Percentiles rank a stretch among this genome's conserved stretches.
Evolutionary conservation across 2,888 invertebrate genomes (phyloP).

Genomic region (Therioaphis trifolii): DNA sequence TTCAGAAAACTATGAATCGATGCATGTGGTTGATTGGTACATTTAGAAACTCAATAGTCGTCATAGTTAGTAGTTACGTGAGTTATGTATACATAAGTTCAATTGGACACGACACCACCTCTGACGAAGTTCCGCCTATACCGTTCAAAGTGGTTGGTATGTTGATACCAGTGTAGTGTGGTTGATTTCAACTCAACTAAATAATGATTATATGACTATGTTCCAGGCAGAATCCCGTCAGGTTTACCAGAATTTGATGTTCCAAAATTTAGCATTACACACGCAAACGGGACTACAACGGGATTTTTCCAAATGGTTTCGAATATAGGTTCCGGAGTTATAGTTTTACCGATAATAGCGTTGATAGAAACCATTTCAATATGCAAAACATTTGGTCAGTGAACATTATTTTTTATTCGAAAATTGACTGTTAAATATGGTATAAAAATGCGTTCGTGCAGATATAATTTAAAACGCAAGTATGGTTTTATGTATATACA

Average conservation of each 20-base stretch:
- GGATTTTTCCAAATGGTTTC: conserved; percentile 79
- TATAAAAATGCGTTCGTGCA: too few relatives aligned
- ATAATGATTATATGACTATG: conserved; percentile 1
- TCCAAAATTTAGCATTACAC: conserved; percentile 76
- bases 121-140: conserved; percentile 65
- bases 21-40: conserved; percentile 82
- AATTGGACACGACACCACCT: conserved; percentile 66
- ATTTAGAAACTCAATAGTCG: conserved; percentile 85
- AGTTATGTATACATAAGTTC: conserved; percentile 71
- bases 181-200: background rate
- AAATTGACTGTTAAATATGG: too few relatives aligned
- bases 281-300: conserved; percentile 71
- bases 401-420: too few relatives aligned
- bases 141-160: conserved; percentile 80
- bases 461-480: too few relatives aligned
- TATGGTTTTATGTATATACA: too few relatives aligned
- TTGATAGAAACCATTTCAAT: conserved; percentile 92
- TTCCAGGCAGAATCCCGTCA: conserved; percentile 77
- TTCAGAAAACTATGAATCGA: conserved; percentile 75
- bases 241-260: conserved; percentile 77
- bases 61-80: conserved; percentile 76
- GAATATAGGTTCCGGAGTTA: conserved; percentile 84
- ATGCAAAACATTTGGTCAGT: conserved; percentile 87
- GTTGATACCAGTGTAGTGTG: conserved; percentile 63
- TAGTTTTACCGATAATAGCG: conserved; percentile 87